Evolutionary conservation across 2,888 invertebrate genomes (phyloP), one percentile per base, ranked within the genome.

Genomic region (Acanthosepion esculentum): DNA sequence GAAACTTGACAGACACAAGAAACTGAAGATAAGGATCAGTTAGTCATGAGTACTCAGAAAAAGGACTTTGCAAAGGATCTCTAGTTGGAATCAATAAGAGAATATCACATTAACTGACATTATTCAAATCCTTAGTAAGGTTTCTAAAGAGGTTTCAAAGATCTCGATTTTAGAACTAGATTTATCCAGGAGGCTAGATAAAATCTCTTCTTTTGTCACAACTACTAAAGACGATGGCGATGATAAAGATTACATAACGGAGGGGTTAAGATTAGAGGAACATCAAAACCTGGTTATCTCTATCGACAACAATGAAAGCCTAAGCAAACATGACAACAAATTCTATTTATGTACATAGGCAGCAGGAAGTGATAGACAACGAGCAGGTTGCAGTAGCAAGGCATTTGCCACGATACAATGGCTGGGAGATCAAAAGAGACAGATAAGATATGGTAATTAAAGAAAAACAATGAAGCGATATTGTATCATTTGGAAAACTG

Each of bases 321-420:
- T 33, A 78, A 33, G n/a, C n/a, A n/a, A 78, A 78, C n/a, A 33
- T 78, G 2, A 33, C 78, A 78, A 78, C n/a, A 4, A n/a, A 12
- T 12, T 78, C 78, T 78, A 78, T 78, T 78, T n/a, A 78, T 78
- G 78, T n/a, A n/a, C 78, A 33, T 78, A 78, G 15, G 15, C 78
- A 78, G n/a, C n/a, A 78, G n/a, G n/a, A 78, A n/a, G 29, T 78
- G 78, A 78, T n/a, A 78, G 78, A n/a, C n/a, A 78, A 78, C 78
- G n/a, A 33, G 12, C 78, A 15, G n/a, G 15, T 78, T 33, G 10
- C n/a, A 33, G 78, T 23, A 78, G 6, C 10, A 12, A 78, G n/a
- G 78, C n/a, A 78, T 78, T 78, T n/a, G 15, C 33, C 78, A 12
- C 78, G 12, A n/a, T 78, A 78, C 78, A 18, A 78, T 78, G n/a